Base-by-base conservation (phyloP, 1,140 invertebrate species). In the Nephotettix cincticeps region DNA sequence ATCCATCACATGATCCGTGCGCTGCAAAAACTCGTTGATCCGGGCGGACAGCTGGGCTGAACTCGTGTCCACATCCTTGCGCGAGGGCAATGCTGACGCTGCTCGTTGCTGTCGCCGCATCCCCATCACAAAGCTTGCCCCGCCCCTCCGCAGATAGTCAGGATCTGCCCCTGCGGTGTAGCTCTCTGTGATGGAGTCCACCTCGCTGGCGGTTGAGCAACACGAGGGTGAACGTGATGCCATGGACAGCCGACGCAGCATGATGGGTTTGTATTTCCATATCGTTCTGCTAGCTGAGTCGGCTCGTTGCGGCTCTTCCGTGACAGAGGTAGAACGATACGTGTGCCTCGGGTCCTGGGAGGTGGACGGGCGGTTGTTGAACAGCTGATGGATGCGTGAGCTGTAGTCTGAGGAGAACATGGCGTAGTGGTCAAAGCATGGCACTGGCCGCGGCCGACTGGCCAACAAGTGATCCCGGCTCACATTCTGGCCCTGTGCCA, bases 1-100 rank as follows among this genome's bases (percentile, higher is more conserved):
- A 73, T 94, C 90, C 86, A 92, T 91, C 0, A 93, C 87, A 78
- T 94, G 92, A 79, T 94, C 92, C 1, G 92, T 94, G 67, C 90
- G 86, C 76, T 70, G 43, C 21, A 72, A 51, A 45, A 72, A 72
- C 72, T 91, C 89, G 23, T 89, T 85, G 56, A 95, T 94, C 79
- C 91, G 91, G 28, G 84, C 85, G 1, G 87, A 87, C 23, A 95
- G 81, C 68, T 87, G 88, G 30, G 89, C 90, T 0, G 91, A 93
- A 0, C 89, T 89, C 0, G 92, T 93, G 11, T 87, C 82, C 9
- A 89, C 86, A 74, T 93, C 90, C 73, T 89, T 79, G 75, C 90
- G 88, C 0, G 91, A 91, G 0, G 91, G 88, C 54, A n/a, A 6
- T 14, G 40, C 30, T 19, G 28, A 17, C 17, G 27, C 1, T 9